These are phyloP conservation scores for Noctua janthe DNA, from an alignment of 2,888 invertebrate species.

Conservation along the genomic window DNA sequence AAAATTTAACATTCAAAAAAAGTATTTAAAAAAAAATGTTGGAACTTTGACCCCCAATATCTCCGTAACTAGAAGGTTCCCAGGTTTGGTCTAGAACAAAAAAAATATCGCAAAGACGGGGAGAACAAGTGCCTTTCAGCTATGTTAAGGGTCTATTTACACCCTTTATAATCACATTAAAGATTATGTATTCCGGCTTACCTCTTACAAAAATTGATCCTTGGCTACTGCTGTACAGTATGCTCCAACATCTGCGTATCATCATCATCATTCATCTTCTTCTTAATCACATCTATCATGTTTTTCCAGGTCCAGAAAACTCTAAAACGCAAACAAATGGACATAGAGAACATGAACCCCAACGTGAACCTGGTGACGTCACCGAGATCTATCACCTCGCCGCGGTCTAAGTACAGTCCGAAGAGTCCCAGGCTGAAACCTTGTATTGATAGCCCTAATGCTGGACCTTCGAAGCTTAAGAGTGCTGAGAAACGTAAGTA, in stretches of 20 bases:
- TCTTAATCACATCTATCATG: background rate
- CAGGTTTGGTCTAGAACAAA: too few relatives aligned
- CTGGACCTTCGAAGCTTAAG: constrained; percentile 75
- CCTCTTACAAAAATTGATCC: too few relatives aligned
- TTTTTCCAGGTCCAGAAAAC: constrained; percentile 70
- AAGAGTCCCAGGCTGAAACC: constrained; percentile 69
- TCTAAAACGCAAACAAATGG: constrained; percentile 78
- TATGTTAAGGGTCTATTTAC: too few relatives aligned
- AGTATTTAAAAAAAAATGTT: too few relatives aligned
- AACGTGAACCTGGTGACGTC: constrained; percentile 75
- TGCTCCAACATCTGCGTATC: background rate
- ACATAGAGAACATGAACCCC: constrained; percentile 86
- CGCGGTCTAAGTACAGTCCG: constrained; percentile 69
- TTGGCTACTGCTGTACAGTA: background rate
- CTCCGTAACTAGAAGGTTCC: too few relatives aligned
- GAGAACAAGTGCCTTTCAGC: too few relatives aligned
- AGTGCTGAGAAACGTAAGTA: constrained; percentile 78
- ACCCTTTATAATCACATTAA: too few relatives aligned
- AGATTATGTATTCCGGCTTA: too few relatives aligned
- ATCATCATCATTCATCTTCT: background rate
- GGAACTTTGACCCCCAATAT: too few relatives aligned
- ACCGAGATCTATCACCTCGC: constrained; percentile 60
- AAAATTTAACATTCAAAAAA: too few relatives aligned
- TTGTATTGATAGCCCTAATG: constrained; percentile 69
- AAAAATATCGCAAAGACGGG: too few relatives aligned